Conservation (phyloP, 1,140 invertebrate species). For the Xylocopa sonorina region DNA sequence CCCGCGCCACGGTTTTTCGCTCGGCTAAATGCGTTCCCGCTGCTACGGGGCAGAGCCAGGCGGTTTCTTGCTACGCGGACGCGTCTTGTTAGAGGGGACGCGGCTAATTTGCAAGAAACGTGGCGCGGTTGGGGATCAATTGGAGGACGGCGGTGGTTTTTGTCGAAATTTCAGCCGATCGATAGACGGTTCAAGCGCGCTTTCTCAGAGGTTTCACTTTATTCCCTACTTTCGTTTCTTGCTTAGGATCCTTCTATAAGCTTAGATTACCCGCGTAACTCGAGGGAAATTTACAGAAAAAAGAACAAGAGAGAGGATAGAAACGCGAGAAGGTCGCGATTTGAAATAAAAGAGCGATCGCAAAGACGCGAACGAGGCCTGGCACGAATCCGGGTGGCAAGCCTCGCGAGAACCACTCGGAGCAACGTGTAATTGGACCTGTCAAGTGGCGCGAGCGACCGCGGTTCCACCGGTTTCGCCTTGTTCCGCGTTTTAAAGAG, state of each 20-base stretch:
- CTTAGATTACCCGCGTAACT: neutral
- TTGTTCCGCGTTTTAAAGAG: constrained; percentile 31
- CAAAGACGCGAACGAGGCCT: constrained; percentile 34
- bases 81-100: constrained; percentile 7
- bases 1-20: constrained; percentile 4
- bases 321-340: no score
- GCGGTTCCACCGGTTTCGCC: constrained; percentile 35
- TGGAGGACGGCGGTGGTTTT: neutral
- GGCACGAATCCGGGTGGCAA: constrained; percentile 24
- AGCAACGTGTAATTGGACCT: constrained; percentile 71
- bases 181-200: neutral
- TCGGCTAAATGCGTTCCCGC: constrained; percentile 13
- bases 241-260: neutral
- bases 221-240: neutral
- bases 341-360: no score
- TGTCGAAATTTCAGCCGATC: neutral
- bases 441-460: constrained; percentile 61
- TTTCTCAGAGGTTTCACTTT: no score
- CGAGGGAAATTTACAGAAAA: neutral
- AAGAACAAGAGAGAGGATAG: no score
- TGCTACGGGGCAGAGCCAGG: neutral
- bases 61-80: constrained; percentile 7
- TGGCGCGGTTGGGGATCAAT: neutral
- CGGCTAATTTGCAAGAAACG: constrained; percentile 19
- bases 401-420: constrained; percentile 58